These are phyloP conservation scores for Salticus scenicus DNA, from an alignment of 2,888 invertebrate genomes.

Conservation along the genomic window DNA sequence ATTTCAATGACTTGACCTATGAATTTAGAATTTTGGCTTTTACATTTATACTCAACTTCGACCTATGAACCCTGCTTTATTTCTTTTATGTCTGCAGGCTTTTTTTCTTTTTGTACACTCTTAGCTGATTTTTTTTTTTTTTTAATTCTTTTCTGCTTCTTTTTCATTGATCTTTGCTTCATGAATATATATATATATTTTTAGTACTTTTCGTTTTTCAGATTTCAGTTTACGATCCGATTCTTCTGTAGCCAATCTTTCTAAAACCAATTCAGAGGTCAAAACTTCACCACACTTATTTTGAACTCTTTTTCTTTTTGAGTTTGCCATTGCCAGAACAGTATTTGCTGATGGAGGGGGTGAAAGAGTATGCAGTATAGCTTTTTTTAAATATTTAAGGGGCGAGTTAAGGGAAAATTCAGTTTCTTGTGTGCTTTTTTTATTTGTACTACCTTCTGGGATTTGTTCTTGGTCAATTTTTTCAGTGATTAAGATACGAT, in stretches of 20 bases:
- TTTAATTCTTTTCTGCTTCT: not conserved
- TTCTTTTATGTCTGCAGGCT: not conserved
- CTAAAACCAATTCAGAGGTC: not conserved
- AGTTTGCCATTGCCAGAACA: not conserved
- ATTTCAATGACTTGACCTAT: not conserved
- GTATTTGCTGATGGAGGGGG: not conserved
- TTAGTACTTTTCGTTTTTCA: not conserved
- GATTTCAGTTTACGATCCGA: not conserved
- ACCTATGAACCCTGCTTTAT: not conserved
- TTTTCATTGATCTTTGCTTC: not conserved
- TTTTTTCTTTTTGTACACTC: not conserved
- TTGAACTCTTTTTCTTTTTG: constrained; percentile 1
- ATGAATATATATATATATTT: not conserved
- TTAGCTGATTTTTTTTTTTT: not conserved
- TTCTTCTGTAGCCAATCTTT: not conserved
- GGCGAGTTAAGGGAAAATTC: not conserved
- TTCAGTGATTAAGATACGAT: not conserved
- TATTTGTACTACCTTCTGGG: no score
- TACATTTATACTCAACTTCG: not conserved
- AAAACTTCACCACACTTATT: not conserved
- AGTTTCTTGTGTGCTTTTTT: no score
- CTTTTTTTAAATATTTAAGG: not conserved
- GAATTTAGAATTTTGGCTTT: not conserved
- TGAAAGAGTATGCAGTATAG: not conserved
- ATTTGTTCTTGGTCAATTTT: not conserved